Evolutionary conservation across 2,113 vertebrate species (phyloP).

Genomic region (Eretmochelys imbricata): DNA sequence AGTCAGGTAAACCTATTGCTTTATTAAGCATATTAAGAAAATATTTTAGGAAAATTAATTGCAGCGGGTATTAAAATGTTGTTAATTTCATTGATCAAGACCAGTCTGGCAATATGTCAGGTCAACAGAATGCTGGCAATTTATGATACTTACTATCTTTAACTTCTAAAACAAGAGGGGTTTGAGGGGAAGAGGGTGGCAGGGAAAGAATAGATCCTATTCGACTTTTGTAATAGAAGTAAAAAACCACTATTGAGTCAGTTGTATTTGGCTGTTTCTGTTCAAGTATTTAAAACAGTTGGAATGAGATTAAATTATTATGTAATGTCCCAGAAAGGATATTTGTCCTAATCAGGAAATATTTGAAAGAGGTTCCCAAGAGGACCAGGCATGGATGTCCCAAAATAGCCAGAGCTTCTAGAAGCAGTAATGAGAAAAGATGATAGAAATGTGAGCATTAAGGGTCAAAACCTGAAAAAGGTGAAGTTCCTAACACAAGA

Average conservation of each 20-base stretch:
- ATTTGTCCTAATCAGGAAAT: conserved; percentile 62
- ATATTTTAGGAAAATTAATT: conserved; percentile 17
- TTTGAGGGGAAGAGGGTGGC: not conserved
- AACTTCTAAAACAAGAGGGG: not conserved
- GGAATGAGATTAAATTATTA: conserved; percentile 33
- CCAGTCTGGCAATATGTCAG: not conserved
- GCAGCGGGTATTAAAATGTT: conserved; percentile 14
- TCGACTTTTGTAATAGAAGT: not conserved
- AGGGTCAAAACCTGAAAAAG: conserved; percentile 38
- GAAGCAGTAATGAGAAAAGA: conserved; percentile 23
- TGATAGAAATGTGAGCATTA: conserved; percentile 48
- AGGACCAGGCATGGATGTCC: conserved; percentile 22
- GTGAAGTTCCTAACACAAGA: not conserved
- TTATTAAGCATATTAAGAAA: conserved; percentile 11
- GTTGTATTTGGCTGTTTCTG: conserved; percentile 2
- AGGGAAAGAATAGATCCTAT: fast-evolving
- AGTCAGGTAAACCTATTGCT: conserved; percentile 3
- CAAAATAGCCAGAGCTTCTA: conserved; percentile 44
- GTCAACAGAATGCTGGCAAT: not conserved
- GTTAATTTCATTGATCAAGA: not conserved
- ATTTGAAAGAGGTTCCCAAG: conserved; percentile 29
- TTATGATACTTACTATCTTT: not conserved
- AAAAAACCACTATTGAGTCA: not conserved
- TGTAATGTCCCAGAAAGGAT: conserved; percentile 35
- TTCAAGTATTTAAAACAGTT: conserved; percentile 14